Evolutionary conservation across 1,140 invertebrate genomes (phyloP), one percentile per base, ranked within the genome.

Genomic region (Nixonia krombeini): DNA sequence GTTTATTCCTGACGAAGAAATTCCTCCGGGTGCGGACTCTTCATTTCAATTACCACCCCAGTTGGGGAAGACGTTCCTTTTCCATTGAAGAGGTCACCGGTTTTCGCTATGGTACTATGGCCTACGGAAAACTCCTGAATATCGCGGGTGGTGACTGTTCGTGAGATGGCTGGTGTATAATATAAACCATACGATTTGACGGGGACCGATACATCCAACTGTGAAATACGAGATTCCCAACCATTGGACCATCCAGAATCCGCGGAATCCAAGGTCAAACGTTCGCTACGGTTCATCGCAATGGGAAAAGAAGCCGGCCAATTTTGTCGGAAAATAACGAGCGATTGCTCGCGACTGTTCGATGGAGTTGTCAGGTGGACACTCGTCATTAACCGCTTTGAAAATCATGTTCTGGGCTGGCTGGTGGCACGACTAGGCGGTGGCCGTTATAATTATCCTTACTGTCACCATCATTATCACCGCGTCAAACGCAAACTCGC

Each of bases 121-220:
- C n/a, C n/a, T n/a, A n/a, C n/a, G n/a, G n/a, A n/a, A n/a, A n/a
- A n/a, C n/a, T n/a, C n/a, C n/a, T n/a, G n/a, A n/a, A n/a, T n/a
- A n/a, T n/a, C n/a, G n/a, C n/a, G n/a, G 70, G 40, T 56, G 73
- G 66, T 46, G 64, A 68, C 68, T 75, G 70, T 80, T 81, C 77
- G 80, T 76, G 74, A 70, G 73, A 67, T 62, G 51, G 75, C 47
- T 13, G 15, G 15, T 1, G 73, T 76, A 73, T 78, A 75, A 68
- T 72, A 75, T 82, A 83, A 82, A 83, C 70, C 78, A 79, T 73
- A 64, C 80, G 73, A 83, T 83, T 83, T 82, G 79, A 84, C 83
- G 80, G 78, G 73, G 81, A 72, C 81, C 81, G 83, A 84, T 84
- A 83, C 78, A 84, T 84, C n/a, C n/a, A n/a, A n/a, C n/a, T n/a